A percentile compares a stretch with the other conserved stretches of the same genome.
These are phyloP conservation scores for Passer domesticus DNA, from an alignment of 2,113 vertebrate species.

Conservation along the genomic window DNA sequence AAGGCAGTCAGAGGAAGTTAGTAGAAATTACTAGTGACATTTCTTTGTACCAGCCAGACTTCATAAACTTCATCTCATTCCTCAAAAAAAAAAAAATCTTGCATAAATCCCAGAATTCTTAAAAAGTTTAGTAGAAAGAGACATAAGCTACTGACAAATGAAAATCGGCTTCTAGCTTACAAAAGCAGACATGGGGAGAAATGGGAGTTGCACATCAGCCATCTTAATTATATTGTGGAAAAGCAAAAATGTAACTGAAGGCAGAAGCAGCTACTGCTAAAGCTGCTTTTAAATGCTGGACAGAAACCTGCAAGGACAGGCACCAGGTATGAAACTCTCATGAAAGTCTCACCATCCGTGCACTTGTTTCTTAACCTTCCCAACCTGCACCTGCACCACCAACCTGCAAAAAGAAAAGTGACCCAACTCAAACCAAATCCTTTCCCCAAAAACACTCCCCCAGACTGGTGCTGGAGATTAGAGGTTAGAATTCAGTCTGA, in stretches of 20 bases:
- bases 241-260: background rate
- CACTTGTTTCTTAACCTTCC: background rate
- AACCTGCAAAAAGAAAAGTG: accelerated
- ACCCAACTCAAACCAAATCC: background rate
- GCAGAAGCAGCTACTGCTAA: background rate
- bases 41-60: background rate
- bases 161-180: background rate
- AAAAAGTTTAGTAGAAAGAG: background rate
- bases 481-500: background rate
- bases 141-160: background rate
- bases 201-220: background rate
- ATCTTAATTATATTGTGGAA: background rate
- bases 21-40: background rate
- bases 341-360: background rate
- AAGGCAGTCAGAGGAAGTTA: background rate
- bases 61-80: background rate
- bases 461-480: background rate
- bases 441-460: background rate
- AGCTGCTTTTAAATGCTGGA: background rate
- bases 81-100: background rate
- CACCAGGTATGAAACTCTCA: background rate
- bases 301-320: background rate
- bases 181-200: background rate
- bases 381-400: too few species aligned
- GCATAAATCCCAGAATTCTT: background rate